phyloP scores from a whole-genome alignment of 2,113 vertebrate genomes.

The Leptodactylus fuscus region DNA sequence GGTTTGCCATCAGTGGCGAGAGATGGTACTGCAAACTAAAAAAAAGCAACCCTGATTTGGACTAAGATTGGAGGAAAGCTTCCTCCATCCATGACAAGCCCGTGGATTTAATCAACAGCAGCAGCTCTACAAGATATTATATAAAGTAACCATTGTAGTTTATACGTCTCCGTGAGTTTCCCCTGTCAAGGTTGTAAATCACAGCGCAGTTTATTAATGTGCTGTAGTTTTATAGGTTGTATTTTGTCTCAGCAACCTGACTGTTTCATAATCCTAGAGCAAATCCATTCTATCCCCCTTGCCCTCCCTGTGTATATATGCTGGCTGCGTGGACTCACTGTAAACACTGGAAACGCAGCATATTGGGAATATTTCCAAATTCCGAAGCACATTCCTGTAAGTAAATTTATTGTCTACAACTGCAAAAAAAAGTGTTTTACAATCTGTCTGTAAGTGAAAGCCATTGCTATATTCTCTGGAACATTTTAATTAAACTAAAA shows the following conservation, averaged over 20 bases:
- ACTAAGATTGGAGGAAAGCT: background rate
- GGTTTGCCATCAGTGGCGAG: background rate
- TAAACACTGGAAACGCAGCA: conserved; percentile 45
- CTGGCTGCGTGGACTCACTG: conserved; percentile 32
- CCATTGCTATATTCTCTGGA: conserved; percentile 52
- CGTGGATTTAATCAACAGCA: background rate
- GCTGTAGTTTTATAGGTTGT: conserved; percentile 20
- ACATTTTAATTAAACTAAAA: conserved; percentile 61
- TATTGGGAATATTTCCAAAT: conserved; percentile 51
- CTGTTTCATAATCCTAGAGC: conserved; percentile 25
- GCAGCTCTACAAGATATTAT: background rate
- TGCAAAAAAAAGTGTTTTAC: conserved; percentile 63
- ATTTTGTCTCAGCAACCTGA: conserved; percentile 9
- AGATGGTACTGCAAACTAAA: background rate
- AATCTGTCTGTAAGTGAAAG: conserved; percentile 61
- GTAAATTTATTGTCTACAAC: conserved; percentile 62
- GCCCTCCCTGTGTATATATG: conserved; percentile 16
- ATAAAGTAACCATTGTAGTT: conserved; percentile 1
- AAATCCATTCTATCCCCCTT: conserved; percentile 46
- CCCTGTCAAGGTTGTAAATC: conserved; percentile 20
- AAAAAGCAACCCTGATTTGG: background rate
- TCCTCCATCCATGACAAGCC: background rate
- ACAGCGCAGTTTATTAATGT: conserved; percentile 26
- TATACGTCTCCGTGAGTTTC: background rate
- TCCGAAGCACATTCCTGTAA: conserved; percentile 48